Evolutionary conservation across 2,888 invertebrate species (phyloP), one percentile per base, ranked within the genome.

Genomic region (Apamea anceps): DNA sequence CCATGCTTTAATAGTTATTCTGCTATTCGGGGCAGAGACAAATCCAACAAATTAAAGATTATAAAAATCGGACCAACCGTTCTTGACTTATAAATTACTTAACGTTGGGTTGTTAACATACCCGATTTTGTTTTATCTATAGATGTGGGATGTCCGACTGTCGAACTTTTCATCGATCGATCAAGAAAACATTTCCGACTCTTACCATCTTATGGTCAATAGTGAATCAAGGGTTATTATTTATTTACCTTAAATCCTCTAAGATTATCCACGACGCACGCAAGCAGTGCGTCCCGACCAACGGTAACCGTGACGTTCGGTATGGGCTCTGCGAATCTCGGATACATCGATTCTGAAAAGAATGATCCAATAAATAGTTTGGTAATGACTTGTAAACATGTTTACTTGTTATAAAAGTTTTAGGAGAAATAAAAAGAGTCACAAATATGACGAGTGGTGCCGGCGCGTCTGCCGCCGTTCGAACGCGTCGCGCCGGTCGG

Each of bases 231-330:
- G 65, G 62, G 54, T 54, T 73, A 21, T 63, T 37, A 71, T 78
- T 72, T 75, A 73, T 76, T 85, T 97, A 98, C 99, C 98, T 99
- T 98, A 94, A 98, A 99, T 89, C 98, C 98, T 94, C 98, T 98
- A 82, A 99, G 97, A 95, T 99, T 99, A 95, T 99, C 99, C 79
- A 99, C 99, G 86, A 99, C 98, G 93, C 99, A 99, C 74, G 99
- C 98, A 88, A 99, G 97, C 75, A 99, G 96, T 28, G 99, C 99
- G 94, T 99, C 99, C 86, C 98, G 97, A 63, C 99, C 99, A 71
- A 98, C 98, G 71, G 98, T 98, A 81, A 99, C 99, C 42, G 99
- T 99, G 90, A 99, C 98, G 96, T 99, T 99, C 67, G 98, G 98
- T 93, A 99, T 98, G 81, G 98, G 98, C 93, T 99, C 99, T 66